Percentiles rank a stretch among this genome's conserved stretches.
Evolutionary conservation across 2,113 vertebrate species (phyloP).

Genomic region (Ploceus nigricollis): DNA sequence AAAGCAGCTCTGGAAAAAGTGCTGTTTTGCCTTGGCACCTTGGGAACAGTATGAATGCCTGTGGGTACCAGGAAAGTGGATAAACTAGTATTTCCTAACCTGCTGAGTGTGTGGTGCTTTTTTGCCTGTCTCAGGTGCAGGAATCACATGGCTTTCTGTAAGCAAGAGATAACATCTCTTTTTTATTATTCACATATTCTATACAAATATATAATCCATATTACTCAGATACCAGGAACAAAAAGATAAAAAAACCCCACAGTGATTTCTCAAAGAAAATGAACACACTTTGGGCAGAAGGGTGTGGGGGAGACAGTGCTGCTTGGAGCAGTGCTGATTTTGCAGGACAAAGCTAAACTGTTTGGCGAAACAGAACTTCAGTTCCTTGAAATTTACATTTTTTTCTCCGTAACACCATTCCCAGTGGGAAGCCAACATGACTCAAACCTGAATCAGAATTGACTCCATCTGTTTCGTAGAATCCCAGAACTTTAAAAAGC

Average conservation of each 20-base stretch:
- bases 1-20: not conserved
- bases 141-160: not conserved
- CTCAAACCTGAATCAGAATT: not conserved
- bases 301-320: not conserved
- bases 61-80: not conserved
- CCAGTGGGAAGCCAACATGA: rapidly evolving
- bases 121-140: not conserved
- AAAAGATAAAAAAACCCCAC: rapidly evolving
- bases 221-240: not conserved
- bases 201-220: not conserved
- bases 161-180: not conserved
- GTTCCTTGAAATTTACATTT: not conserved
- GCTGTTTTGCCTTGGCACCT: not conserved
- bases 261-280: not conserved
- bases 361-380: not conserved
- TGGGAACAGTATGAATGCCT: too few species aligned
- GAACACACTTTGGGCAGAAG: not conserved
- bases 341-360: not conserved
- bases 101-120: not conserved
- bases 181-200: not conserved
- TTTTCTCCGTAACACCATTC: rapidly evolving
- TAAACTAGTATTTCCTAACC: not conserved
- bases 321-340: not conserved
- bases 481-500: not conserved
- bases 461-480: rapidly evolving